These are phyloP conservation scores for Chrosomus eos DNA, from an alignment of 2,797 vertebrate genomes.

Conservation along the genomic window DNA sequence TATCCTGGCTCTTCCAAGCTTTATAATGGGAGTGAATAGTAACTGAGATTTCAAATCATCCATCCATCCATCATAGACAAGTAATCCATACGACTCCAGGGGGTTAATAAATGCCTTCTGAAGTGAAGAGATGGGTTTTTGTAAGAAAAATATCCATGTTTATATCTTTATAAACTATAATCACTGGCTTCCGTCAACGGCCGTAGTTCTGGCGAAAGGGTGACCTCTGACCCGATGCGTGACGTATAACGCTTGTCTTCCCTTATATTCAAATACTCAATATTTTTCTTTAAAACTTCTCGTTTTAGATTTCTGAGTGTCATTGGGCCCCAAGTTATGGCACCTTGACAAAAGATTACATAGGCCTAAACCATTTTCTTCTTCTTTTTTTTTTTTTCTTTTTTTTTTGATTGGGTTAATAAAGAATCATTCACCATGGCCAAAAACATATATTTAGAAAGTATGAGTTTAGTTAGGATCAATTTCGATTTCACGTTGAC, in stretches of 20 bases:
- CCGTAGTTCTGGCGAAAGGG: neutral
- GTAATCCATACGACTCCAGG: neutral
- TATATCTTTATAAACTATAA: neutral
- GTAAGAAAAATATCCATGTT: too few species aligned
- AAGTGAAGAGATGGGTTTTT: neutral
- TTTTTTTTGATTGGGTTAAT: neutral
- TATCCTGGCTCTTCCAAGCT: too few species aligned
- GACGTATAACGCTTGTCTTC: neutral
- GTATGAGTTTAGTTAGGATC: neutral
- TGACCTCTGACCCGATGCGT: neutral
- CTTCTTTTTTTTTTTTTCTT: neutral
- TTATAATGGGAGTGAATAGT: too few species aligned
- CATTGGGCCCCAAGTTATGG: neutral
- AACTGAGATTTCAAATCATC: neutral
- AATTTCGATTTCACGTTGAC: neutral
- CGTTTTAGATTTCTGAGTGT: neutral
- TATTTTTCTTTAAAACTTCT: neutral
- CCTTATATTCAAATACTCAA: neutral
- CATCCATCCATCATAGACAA: neutral
- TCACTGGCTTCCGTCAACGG: neutral
- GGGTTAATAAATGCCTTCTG: neutral
- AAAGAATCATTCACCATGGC: neutral
- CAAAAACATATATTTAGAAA: neutral
- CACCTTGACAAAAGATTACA: neutral
- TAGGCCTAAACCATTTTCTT: too few species aligned